Percentiles rank a stretch among this genome's conserved stretches.
Evolutionary conservation across 2,797 vertebrate genomes (phyloP).

Genomic region (Mareca penelope): DNA sequence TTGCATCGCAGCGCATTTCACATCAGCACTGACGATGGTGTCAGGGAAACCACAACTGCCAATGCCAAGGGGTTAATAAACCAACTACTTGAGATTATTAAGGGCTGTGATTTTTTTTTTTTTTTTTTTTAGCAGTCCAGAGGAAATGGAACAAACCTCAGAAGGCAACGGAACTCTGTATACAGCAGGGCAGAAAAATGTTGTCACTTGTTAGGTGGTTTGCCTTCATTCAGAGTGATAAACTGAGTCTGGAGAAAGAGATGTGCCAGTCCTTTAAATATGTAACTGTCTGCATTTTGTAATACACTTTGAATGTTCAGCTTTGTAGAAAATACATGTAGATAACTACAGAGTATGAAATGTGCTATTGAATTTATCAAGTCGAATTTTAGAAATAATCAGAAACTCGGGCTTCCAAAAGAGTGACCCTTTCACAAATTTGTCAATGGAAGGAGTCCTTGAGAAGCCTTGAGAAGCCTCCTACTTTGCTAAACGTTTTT

Average conservation of each 20-base stretch:
- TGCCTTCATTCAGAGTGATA: neutral
- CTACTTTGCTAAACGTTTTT: neutral
- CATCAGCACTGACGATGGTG: neutral
- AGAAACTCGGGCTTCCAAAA: neutral
- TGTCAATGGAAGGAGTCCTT: neutral
- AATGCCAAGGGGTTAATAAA: constrained; percentile 51
- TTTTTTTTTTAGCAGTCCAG: neutral
- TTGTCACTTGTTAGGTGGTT: neutral
- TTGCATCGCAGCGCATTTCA: neutral
- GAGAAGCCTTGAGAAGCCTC: neutral
- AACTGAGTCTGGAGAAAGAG: neutral
- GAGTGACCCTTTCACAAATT: neutral
- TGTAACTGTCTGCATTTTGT: fast-evolving
- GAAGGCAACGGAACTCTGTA: neutral
- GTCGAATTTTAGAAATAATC: neutral
- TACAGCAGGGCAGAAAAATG: neutral
- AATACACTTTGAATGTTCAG: fast-evolving
- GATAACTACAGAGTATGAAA: neutral
- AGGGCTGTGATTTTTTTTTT: neutral
- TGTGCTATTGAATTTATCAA: neutral
- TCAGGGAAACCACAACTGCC: constrained; percentile 20
- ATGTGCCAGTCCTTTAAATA: neutral
- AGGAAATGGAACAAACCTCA: neutral
- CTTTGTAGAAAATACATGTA: neutral
- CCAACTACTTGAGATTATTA: constrained; percentile 23